A percentile compares a stretch with the other conserved stretches of the same genome.
Conservation (phyloP, 2,888 invertebrate species). For the Drosophila neonasuta region DNA sequence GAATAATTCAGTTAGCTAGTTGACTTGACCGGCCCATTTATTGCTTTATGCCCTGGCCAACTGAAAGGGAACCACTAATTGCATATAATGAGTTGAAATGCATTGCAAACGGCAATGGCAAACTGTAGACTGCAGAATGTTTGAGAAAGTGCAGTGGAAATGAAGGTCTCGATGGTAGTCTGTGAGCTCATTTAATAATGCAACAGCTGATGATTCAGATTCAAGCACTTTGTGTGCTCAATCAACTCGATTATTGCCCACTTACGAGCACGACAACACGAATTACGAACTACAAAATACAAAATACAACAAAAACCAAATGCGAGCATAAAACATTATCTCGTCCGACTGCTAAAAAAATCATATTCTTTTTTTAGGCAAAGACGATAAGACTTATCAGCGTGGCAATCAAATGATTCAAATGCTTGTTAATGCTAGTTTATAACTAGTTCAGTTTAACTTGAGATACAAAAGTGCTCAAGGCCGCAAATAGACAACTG, state of each 20-base stretch:
- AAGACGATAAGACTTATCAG: conserved; percentile 31
- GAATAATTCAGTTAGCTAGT: conserved; percentile 65
- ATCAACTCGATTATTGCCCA: conserved; percentile 21
- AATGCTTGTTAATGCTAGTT: conserved; percentile 18
- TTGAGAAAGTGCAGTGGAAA: conserved; percentile 40
- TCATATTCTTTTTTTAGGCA: conserved; percentile 18
- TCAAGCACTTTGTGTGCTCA: conserved; percentile 15
- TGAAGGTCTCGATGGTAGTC: conserved; percentile 23
- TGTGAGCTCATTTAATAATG: conserved; percentile 34
- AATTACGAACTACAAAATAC: background rate
- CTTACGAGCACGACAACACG: conserved; percentile 3
- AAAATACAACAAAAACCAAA: background rate
- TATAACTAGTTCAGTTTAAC: conserved; percentile 12
- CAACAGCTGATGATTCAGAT: conserved; percentile 12
- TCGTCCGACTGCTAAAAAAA: background rate
- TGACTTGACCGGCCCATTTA: conserved; percentile 51
- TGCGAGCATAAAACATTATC: conserved; percentile 21
- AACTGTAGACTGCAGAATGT: conserved; percentile 34
- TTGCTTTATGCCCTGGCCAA: conserved; percentile 30
- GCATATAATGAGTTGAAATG: conserved; percentile 58
- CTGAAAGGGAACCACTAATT: conserved; percentile 53
- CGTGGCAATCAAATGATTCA: conserved; percentile 29
- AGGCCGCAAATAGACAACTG: background rate
- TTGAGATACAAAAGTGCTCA: conserved; percentile 5
- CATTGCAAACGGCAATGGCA: conserved; percentile 5